A percentile compares a stretch with the other conserved stretches of the same genome.
Conservation (phyloP, 2,888 invertebrate genomes). For the Sesamia inferens region DNA sequence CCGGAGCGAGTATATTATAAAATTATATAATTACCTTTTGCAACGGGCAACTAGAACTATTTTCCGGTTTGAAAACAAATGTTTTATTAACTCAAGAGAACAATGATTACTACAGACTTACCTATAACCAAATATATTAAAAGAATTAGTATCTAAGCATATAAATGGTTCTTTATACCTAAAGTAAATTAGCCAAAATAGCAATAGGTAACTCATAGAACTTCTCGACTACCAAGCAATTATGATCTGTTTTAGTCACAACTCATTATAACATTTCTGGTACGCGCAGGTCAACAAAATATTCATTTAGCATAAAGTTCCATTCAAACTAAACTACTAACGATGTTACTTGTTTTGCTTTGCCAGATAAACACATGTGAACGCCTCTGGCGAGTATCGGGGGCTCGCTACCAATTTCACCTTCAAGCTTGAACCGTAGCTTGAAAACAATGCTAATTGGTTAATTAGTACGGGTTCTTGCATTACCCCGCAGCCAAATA, state of each 20-base stretch:
- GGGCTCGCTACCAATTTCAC: conserved; percentile 2
- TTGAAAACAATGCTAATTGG: background rate
- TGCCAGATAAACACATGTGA: background rate
- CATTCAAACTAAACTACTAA: conserved; percentile 8
- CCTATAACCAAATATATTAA: background rate
- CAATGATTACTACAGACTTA: background rate
- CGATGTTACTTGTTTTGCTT: conserved; percentile 7
- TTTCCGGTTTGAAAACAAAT: background rate
- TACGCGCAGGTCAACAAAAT: background rate
- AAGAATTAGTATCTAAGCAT: background rate
- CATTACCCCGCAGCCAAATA: background rate
- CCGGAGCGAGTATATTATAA: too few species aligned
- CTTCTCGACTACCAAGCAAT: background rate
- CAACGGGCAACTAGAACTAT: too few species aligned
- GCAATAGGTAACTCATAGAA: background rate
- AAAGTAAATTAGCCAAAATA: background rate
- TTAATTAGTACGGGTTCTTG: too few species aligned
- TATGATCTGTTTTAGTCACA: background rate
- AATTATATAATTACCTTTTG: too few species aligned
- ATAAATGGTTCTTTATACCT: background rate
- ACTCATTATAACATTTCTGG: background rate
- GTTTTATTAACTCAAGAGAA: background rate
- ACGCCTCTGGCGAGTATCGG: background rate
- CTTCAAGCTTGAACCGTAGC: background rate
- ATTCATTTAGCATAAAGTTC: conserved; percentile 5